Base-by-base conservation (phyloP, 2,888 invertebrate genomes). In the Aspidiotus rigidus region DNA sequence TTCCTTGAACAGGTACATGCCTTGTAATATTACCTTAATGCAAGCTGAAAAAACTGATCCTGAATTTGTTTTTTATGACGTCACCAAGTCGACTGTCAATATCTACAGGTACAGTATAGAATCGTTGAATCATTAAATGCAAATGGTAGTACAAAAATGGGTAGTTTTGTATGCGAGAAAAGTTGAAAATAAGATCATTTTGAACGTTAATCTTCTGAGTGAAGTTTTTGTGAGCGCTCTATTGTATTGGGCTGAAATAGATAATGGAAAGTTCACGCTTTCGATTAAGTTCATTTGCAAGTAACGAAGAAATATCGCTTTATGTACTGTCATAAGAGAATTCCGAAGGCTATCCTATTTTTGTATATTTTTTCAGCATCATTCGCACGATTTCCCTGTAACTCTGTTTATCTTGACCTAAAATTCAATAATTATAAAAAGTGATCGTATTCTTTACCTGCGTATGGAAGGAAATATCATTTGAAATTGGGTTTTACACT, bases 11-110 rank as follows among this genome's bases (percentile, higher is more conserved):
- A 85, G 88, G 72, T 90, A 89, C 79, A 82, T 92, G 74, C 85
- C 85, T 73, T 88, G 90, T 10, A 84, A 88, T 76, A 78, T 85
- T 17, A 83, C 84, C 13, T 79, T 83, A 69, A 86, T 88, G 74
- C 81, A 83, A 53, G 85, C 89, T 0, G 93, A 93, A 78, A 87
- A 86, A 75, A 82, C 94, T 17, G 97, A 97, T 77, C 95, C 96
- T 0, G 96, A 97, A 77, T 93, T 90, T 80, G 85, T 90, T 74
- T 87, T 97, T 74, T 97, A 95, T 78, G 88, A 90, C 74, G 86
- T 89, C 55, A 86, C 89, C 0, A 84, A 85, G 73, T 88, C 90
- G 41, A 83, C 81, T 40, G 83, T 97, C 73, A 89, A 89, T 79
- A 88, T 95, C 8, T 96, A 96, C 79, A 91, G 88, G 92, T 92